phyloP scores from a whole-genome alignment of 2,888 invertebrate species.

The Acanthosoma haemorrhoidale region DNA sequence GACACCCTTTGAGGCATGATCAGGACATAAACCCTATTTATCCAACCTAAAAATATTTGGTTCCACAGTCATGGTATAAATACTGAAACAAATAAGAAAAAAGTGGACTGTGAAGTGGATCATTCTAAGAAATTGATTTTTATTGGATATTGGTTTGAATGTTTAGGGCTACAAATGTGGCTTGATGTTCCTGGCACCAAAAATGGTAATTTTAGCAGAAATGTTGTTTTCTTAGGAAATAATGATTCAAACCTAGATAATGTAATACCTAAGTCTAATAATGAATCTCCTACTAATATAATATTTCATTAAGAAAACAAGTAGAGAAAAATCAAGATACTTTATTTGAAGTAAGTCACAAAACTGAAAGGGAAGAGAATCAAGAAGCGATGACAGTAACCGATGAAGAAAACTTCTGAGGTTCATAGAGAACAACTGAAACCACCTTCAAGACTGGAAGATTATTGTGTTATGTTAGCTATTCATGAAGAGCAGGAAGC shows the following conservation, averaged over 20 bases:
- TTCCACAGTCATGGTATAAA: background rate
- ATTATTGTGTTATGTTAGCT: constrained; percentile 24
- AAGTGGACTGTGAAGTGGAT: constrained; percentile 29
- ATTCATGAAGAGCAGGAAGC: constrained; percentile 14
- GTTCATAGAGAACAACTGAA: background rate
- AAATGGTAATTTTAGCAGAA: background rate
- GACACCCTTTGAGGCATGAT: constrained; percentile 24
- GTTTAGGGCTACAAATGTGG: background rate
- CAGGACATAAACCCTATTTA: constrained; percentile 4
- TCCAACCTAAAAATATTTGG: constrained; percentile 25
- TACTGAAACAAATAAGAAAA: constrained; percentile 17
- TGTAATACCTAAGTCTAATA: background rate
- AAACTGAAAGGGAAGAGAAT: background rate
- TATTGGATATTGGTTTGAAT: constrained; percentile 18
- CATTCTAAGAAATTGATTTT: constrained; percentile 15
- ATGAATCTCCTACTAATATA: background rate
- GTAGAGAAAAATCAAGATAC: background rate
- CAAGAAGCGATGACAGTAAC: background rate
- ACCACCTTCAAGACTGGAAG: background rate
- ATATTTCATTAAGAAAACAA: background rate
- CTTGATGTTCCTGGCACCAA: background rate
- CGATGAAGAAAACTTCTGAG: background rate
- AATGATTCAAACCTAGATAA: background rate
- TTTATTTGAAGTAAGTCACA: background rate
- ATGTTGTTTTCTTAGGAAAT: background rate